A percentile compares a stretch with the other conserved stretches of the same genome.
phyloP scores from a whole-genome alignment of 2,888 invertebrate species.

The Drosophila acutilabella region DNA sequence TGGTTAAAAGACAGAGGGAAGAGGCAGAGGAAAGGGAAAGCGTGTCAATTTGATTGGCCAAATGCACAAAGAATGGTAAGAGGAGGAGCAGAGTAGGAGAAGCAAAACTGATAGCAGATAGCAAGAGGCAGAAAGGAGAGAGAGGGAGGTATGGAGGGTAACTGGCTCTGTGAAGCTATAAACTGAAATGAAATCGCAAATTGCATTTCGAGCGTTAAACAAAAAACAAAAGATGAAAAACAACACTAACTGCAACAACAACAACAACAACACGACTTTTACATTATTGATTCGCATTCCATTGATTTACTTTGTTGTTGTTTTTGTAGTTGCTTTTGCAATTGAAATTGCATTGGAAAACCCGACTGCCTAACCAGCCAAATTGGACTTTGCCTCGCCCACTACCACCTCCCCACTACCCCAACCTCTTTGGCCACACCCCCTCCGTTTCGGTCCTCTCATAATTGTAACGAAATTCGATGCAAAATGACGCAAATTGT shows the following conservation, averaged over 20 bases:
- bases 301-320: conserved; percentile 56
- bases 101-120: background rate
- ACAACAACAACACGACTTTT: conserved; percentile 27
- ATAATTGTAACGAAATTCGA: conserved; percentile 27
- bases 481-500: conserved; percentile 25
- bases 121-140: background rate
- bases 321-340: conserved; percentile 23
- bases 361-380: conserved; percentile 19
- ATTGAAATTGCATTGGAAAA: conserved; percentile 32
- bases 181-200: conserved; percentile 66
- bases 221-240: conserved; percentile 26
- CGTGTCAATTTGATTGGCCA: conserved; percentile 75
- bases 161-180: conserved; percentile 28
- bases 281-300: conserved; percentile 76
- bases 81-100: background rate
- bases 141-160: background rate
- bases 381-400: conserved; percentile 28
- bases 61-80: conserved; percentile 40
- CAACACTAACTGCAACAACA: conserved; percentile 24
- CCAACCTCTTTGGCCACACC: conserved; percentile 9
- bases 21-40: conserved; percentile 48
- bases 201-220: conserved; percentile 60
- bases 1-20: background rate
- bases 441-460: background rate
- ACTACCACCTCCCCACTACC: background rate